These are phyloP conservation scores for Cyanoderma ruficeps DNA, from an alignment of 2,113 vertebrate species.

Conservation along the genomic window DNA sequence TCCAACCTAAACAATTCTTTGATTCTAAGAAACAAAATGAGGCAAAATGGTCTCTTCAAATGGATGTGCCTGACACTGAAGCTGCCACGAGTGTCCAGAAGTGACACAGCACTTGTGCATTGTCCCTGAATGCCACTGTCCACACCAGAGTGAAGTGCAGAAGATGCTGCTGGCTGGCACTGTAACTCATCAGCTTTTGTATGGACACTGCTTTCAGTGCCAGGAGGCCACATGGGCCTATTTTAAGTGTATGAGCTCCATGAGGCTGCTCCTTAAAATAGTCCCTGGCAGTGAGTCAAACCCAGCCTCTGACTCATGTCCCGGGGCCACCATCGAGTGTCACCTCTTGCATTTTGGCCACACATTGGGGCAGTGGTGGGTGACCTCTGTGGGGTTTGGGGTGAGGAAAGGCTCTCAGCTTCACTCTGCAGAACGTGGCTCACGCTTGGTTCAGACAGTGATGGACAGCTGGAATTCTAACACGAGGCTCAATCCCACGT, in stretches of 20 bases:
- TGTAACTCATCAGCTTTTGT: not conserved
- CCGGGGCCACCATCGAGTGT: not conserved
- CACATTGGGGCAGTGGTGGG: fast-evolving
- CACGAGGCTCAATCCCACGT: fast-evolving
- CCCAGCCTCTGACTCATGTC: not conserved
- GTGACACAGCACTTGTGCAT: not conserved
- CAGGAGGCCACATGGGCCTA: not conserved
- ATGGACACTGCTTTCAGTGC: not conserved
- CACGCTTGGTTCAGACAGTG: not conserved
- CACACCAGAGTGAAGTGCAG: not conserved
- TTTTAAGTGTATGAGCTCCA: not conserved
- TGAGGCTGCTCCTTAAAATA: slow-evolving; percentile 29
- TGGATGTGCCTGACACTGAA: not conserved
- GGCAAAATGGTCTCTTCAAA: not conserved
- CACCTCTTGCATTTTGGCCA: not conserved
- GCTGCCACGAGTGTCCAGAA: not conserved
- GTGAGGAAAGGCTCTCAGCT: not conserved
- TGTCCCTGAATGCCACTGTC: not conserved
- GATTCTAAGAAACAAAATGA: not conserved
- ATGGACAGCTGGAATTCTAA: not conserved
- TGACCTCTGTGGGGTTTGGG: not conserved
- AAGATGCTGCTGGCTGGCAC: not conserved
- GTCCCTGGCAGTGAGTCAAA: not conserved
- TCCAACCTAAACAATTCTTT: not conserved
- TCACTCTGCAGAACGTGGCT: not conserved